Evolutionary conservation across 2,113 vertebrate genomes (phyloP).

Genomic region (Mirounga angustirostris): DNA sequence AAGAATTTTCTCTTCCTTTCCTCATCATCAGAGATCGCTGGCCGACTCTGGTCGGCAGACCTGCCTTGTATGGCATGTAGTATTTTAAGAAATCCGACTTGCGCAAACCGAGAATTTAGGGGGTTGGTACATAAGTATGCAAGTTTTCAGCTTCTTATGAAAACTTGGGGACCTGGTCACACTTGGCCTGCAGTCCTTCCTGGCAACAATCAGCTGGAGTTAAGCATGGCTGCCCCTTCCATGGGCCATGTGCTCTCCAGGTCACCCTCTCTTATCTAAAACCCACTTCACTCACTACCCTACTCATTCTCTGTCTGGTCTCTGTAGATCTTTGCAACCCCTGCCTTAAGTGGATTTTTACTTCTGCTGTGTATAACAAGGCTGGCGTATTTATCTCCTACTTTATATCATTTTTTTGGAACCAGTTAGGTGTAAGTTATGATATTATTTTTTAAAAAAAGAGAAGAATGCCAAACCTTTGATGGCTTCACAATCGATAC

Average conservation of each 20-base stretch:
- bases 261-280: neutral
- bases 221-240: neutral
- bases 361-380: neutral
- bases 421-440: neutral
- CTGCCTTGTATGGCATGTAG: neutral
- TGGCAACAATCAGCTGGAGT: neutral
- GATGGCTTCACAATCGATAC: neutral
- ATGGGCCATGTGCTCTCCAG: neutral
- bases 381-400: neutral
- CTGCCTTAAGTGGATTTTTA: neutral
- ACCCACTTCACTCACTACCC: neutral
- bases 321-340: neutral
- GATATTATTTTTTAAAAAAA: neutral
- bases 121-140: neutral
- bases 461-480: neutral
- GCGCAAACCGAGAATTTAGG: neutral
- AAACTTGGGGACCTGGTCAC: neutral
- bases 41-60: neutral
- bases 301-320: neutral
- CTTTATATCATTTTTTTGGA: neutral
- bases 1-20: neutral
- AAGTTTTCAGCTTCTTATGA: neutral
- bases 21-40: neutral
- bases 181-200: neutral
- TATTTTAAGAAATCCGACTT: neutral